Base-by-base conservation (phyloP, 2,888 invertebrate species). In the Salpingus planirostris region DNA sequence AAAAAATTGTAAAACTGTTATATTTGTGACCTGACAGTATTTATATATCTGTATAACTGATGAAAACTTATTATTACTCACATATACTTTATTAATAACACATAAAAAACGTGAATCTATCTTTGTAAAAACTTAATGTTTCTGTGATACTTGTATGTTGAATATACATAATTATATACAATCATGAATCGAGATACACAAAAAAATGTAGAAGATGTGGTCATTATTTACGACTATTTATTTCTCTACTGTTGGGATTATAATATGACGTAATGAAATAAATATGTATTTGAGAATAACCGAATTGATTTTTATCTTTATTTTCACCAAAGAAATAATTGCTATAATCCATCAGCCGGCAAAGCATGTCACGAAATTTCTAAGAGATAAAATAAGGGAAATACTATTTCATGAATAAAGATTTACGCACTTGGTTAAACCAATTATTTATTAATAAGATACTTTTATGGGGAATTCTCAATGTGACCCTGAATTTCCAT, bases 71-170 rank as follows among this genome's bases (percentile, higher is more conserved):
- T 11, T 27, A 27, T 27, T 27, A 27, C 18, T 15, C n/a, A 7
- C 15, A n/a, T n/a, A n/a, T 27, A 27, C 11, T 10, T 27, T 11
- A 15, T 4, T 27, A 23, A n/a, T n/a, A n/a, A n/a, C n/a, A n/a
- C n/a, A n/a, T n/a, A n/a, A n/a, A n/a, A n/a, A n/a, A n/a, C 32
- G 32, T 38, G 33, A 38, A 38, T 38, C 38, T 38, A 38, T 38
- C 38, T 38, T 38, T 38, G 38, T 38, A 38, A 35, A 38, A 38
- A 35, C 36, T 37, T 46, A 42, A 38, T 42, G 37, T 46, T 41
- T 42, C 46, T 46, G 46, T 46, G 46, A 46, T 46, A 46, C 32
- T 33, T 38, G 35, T 35, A 38, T 38, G 38, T 31, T 35, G 32
- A 31, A 35, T 29, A 38, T 29, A 38, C n/a, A n/a, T n/a, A n/a